Evolutionary conservation across 1,140 invertebrate genomes (phyloP).

Genomic region (Yoshiicerus persimilis): DNA sequence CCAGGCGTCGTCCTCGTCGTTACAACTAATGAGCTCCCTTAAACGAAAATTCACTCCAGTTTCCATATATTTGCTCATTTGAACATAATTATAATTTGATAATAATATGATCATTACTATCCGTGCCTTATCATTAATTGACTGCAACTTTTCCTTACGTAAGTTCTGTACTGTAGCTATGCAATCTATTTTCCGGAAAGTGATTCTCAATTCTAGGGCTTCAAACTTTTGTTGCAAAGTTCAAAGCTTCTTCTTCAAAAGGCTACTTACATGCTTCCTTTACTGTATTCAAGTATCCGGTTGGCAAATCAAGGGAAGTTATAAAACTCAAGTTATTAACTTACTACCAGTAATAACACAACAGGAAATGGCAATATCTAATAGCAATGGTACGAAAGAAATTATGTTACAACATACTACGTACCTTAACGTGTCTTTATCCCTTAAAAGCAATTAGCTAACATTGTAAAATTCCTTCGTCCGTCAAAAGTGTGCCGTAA

Average conservation of each 20-base stretch:
- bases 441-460: too few species aligned
- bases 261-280: neutral
- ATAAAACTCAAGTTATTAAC: too few species aligned
- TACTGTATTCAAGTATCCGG: neutral
- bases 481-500: too few species aligned
- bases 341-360: neutral
- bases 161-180: neutral
- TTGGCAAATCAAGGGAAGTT: neutral
- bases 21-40: conserved; percentile 11
- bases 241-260: neutral
- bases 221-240: neutral
- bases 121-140: neutral
- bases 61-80: neutral
- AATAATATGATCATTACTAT: conserved; percentile 8
- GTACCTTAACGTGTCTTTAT: too few species aligned
- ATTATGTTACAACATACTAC: too few species aligned
- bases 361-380: neutral
- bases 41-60: neutral
- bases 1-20: neutral
- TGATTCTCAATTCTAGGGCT: neutral
- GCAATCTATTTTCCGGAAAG: neutral
- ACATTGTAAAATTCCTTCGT: too few species aligned
- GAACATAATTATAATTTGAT: conserved; percentile 13
- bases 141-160: neutral
- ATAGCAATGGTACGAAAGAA: too few species aligned